Percentiles rank a stretch among this genome's conserved stretches.
Conservation (phyloP, 2,888 invertebrate genomes). For the Sminthurides aquaticus region DNA sequence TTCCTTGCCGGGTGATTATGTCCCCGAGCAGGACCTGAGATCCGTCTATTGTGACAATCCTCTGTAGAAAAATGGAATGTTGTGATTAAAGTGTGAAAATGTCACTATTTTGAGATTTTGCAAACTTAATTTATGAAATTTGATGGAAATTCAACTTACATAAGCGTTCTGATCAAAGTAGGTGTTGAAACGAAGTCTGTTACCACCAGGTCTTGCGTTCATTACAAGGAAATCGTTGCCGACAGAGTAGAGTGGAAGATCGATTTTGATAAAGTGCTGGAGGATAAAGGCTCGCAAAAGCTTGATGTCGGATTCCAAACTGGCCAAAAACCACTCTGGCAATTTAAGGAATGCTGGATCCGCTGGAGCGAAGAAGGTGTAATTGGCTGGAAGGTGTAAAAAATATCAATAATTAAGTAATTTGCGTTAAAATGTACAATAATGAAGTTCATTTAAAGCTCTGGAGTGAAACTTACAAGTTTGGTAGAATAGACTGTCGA, state of each 20-base stretch:
- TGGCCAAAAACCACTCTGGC: constrained; percentile 38
- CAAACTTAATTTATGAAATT: neutral
- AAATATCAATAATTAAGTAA: constrained; percentile 6
- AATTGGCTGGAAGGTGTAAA: constrained; percentile 37
- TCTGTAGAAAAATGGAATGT: constrained; percentile 22
- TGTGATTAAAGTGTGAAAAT: neutral
- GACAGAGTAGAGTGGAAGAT: constrained; percentile 27
- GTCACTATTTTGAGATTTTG: neutral
- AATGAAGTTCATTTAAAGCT: neutral
- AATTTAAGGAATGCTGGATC: constrained; percentile 38
- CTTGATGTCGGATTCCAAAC: constrained; percentile 31
- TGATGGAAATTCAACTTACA: constrained; percentile 27
- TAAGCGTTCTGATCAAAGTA: constrained; percentile 31
- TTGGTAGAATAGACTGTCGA: constrained; percentile 29
- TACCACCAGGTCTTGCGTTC: constrained; percentile 38
- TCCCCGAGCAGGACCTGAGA: constrained; percentile 37
- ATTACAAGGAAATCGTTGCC: constrained; percentile 35
- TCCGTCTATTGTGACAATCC: constrained; percentile 37
- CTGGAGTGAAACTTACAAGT: constrained; percentile 30
- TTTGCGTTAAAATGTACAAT: neutral
- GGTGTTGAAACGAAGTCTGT: constrained; percentile 34
- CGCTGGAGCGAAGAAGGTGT: constrained; percentile 41
- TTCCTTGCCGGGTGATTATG: constrained; percentile 31
- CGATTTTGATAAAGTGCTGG: constrained; percentile 38
- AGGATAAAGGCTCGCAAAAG: constrained; percentile 38